These are phyloP conservation scores for Anableps anableps DNA, from an alignment of 2,797 vertebrate species.

Conservation along the genomic window DNA sequence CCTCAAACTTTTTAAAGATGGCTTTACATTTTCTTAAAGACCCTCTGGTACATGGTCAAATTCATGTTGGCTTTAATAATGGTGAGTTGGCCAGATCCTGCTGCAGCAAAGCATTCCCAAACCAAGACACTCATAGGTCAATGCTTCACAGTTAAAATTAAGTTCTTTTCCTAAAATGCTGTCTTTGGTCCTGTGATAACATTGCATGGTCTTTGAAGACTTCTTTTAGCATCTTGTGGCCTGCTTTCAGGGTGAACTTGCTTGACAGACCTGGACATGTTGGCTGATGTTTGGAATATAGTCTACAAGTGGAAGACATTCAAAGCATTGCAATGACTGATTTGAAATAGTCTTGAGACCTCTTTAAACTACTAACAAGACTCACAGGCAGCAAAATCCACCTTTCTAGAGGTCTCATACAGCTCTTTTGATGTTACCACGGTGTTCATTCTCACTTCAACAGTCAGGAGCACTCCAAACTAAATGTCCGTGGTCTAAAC, in stretches of 20 bases:
- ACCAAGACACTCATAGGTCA: no score
- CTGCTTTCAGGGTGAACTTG: background rate
- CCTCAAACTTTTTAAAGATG: no score
- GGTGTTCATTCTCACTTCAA: background rate
- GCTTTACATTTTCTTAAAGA: no score
- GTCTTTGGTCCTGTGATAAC: no score
- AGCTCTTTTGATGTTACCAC: background rate
- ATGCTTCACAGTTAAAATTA: no score
- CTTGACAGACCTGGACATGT: background rate
- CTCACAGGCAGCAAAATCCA: background rate
- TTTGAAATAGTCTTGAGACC: background rate
- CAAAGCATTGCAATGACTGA: background rate
- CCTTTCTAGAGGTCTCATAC: background rate
- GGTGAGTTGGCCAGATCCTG: no score
- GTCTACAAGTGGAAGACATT: background rate
- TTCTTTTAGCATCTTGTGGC: background rate
- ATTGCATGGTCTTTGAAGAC: no score
- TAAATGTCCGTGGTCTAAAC: background rate
- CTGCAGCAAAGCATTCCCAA: no score
- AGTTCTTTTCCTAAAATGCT: no score
- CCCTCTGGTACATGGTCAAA: no score
- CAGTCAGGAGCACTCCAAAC: background rate
- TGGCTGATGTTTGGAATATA: no score
- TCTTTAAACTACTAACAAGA: background rate
- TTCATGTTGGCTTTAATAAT: no score